Evolutionary conservation across 2,888 invertebrate species (phyloP), one percentile per base, ranked within the genome.

Genomic region (Stictocephala bisonia): DNA sequence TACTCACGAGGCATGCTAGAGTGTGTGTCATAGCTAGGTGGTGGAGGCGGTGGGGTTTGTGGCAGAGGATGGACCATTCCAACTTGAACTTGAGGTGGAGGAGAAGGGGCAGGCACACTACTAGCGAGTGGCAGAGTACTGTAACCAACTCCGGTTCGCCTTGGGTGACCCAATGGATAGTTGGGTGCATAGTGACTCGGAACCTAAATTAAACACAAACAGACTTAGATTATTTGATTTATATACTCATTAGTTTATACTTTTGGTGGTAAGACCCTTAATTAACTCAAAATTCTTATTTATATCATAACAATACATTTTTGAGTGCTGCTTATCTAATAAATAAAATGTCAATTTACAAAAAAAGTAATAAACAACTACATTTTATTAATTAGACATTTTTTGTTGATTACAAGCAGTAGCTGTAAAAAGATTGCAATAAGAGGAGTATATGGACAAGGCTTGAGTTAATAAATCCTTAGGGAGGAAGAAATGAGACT

Each of bases 121-220:
- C 79, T 78, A 77, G 87, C 87, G 78, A 94, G 89, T 0, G 95
- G 96, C 75, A 95, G 83, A 1, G 95, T 93, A 80, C 95, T 94
- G 83, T 96, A 96, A 0, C 95, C 95, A 1, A 93, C 92, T 20
- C 91, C 91, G 71, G 89, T 88, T 79, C 91, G 87, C 77, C 91
- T 86, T 0, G 92, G 91, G 85, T 93, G 92, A 0, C 93, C 93
- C 78, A 93, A 86, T 11, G 97, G 96, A 85, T 95, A 97, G 85
- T 96, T 96, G 0, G 96, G 96, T 13, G 96, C 97, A 84, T 97
- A 97, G 84, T 97, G 96, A 80, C 95, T 95, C n/a, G 97, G 97
- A 29, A 88, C 86, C 82, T 84, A 79, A 1, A 83, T 83, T 26
- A 64, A n/a, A n/a, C n/a, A n/a, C n/a, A 22, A 56, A 29, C 7